Evolutionary conservation across 2,888 invertebrate genomes (phyloP), one percentile per base, ranked within the genome.

Genomic region (Synergus laeviventris): DNA sequence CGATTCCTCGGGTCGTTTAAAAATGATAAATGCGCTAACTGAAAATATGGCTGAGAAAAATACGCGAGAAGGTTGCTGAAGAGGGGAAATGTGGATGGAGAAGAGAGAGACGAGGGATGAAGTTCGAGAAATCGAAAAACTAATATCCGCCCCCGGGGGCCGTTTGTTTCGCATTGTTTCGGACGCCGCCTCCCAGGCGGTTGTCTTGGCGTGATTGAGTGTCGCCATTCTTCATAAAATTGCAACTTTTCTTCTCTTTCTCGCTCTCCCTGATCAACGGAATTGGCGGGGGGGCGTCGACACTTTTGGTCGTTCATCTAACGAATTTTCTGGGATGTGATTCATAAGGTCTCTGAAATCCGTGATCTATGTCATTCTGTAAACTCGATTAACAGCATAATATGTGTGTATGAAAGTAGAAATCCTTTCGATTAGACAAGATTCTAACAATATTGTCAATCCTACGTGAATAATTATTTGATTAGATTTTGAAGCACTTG

Each of bases 91-190:
- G 64, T 76, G 79, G 77, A 77, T 80, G 73, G 62, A 79, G 76
- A 70, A 56, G 76, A 78, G 75, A 77, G 74, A 60, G 78, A 78
- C 76, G 81, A 79, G 77, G 78, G 77, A 77, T 77, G 79, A 79
- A 82, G 81, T 81, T 85, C 85, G 86, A 86, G 82, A 83, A 89
- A 89, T 89, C 90, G 90, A 90, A 91, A 91, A 90, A 90, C 89
- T 91, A 91, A 91, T 91, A 91, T 91, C 90, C 90, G 90, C 86
- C 87, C 86, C 87, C 85, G 87, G 84, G 84, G 88, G 87, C 88
- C 89, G 90, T 91, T 91, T 90, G 90, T 91, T 90, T 90, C 89
- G 90, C 85, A 91, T 90, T 91, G 91, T 90, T 91, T 90, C 87
- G 89, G 88, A 84, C 87, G 82, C 84, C 82, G 81, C 78, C 83